Evolutionary conservation across 1,140 invertebrate genomes (phyloP).

Genomic region (Platyscapa corneri): DNA sequence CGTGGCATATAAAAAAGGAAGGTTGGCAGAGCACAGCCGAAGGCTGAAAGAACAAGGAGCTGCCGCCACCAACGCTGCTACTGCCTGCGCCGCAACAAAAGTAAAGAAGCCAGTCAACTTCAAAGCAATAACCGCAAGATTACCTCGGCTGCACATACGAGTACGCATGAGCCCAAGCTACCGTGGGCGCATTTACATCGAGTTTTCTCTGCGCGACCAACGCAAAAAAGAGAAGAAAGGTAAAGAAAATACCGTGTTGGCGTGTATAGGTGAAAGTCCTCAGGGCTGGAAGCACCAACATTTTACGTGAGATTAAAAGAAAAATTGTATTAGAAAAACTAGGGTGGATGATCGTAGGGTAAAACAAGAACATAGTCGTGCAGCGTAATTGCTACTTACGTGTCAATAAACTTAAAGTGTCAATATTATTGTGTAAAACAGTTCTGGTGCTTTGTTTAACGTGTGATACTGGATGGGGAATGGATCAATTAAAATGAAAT

Average conservation of each 20-base stretch:
- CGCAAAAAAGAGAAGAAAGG: neutral
- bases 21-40: slow-evolving; percentile 34
- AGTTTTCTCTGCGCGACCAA: neutral
- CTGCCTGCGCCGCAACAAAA: slow-evolving; percentile 28
- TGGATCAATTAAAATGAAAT: too few relatives aligned
- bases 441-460: too few relatives aligned
- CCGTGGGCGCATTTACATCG: slow-evolving; percentile 22
- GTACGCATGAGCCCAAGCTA: neutral
- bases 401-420: too few relatives aligned
- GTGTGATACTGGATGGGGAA: too few relatives aligned
- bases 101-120: slow-evolving; percentile 44
- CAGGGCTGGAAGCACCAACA: neutral
- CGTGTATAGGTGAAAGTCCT: neutral
- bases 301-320: slow-evolving; percentile 14
- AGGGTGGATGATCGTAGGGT: neutral
- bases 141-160: slow-evolving; percentile 13
- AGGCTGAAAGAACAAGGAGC: slow-evolving; percentile 30
- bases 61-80: neutral
- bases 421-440: too few relatives aligned
- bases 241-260: neutral
- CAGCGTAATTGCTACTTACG: neutral
- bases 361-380: neutral
- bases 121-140: slow-evolving; percentile 50
- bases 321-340: slow-evolving; percentile 16
- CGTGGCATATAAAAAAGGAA: slow-evolving; percentile 43